These are phyloP conservation scores for Nycticryphes semicollaris DNA, from an alignment of 2,113 vertebrate genomes.

Conservation along the genomic window DNA sequence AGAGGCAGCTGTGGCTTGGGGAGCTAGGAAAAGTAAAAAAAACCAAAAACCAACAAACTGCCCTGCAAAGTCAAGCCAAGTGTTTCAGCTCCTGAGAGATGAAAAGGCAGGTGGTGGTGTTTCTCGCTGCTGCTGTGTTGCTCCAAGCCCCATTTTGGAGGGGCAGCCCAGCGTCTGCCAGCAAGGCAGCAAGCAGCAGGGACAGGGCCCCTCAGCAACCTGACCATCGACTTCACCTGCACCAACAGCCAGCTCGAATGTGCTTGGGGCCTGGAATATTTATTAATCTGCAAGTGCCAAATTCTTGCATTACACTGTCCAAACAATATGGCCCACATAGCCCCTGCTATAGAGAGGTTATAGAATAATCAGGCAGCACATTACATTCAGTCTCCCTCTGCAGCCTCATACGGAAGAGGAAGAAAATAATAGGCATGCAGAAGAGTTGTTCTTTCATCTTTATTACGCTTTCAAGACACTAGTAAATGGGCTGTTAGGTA, in stretches of 20 bases:
- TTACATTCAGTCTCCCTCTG: neutral
- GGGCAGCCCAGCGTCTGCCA: neutral
- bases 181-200: neutral
- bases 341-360: neutral
- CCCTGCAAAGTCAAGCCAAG: neutral
- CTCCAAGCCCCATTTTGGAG: neutral
- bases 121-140: neutral
- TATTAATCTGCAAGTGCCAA: neutral
- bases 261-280: neutral
- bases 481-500: neutral
- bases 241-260: accelerated
- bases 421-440: neutral
- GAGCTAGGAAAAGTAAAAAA: neutral
- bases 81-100: neutral
- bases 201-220: neutral
- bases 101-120: neutral
- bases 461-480: neutral
- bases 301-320: neutral
- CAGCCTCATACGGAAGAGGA: neutral
- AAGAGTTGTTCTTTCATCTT: neutral
- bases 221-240: accelerated
- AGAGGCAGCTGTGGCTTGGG: neutral
- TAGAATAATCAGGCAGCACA: neutral
- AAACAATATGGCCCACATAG: neutral
- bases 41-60: neutral